Evolutionary conservation across 2,113 vertebrate genomes (phyloP).

Genomic region (Phoenicopterus ruber): DNA sequence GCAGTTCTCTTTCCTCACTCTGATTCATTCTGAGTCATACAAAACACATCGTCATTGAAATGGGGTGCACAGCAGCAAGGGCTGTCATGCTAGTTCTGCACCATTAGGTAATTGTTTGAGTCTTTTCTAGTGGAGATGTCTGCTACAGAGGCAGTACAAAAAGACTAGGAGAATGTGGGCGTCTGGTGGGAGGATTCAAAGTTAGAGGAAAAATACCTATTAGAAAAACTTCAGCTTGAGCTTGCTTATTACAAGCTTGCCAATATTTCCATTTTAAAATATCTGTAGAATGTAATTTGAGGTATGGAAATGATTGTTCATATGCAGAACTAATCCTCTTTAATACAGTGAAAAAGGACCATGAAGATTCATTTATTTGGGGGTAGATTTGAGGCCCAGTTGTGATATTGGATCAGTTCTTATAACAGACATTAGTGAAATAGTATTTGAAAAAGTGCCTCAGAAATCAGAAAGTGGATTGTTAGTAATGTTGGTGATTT

Average conservation of each 20-base stretch:
- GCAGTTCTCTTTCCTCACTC: conserved; percentile 43
- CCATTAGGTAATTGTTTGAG: conserved; percentile 74
- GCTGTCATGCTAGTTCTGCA: conserved; percentile 69
- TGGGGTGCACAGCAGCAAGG: conserved; percentile 51
- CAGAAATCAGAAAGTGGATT: neutral
- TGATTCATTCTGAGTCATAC: conserved; percentile 78
- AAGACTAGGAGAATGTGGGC: conserved; percentile 26
- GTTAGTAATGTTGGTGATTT: neutral
- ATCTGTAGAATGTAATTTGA: neutral
- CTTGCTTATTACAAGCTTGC: neutral
- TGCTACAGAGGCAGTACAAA: conserved; percentile 55
- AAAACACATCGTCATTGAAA: conserved; percentile 56
- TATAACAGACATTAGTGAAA: neutral
- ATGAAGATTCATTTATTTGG: neutral
- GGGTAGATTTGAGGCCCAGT: neutral
- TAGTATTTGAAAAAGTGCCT: neutral
- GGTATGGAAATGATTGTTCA: neutral
- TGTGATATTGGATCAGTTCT: neutral
- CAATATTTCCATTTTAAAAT: conserved; percentile 19
- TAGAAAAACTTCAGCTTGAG: neutral
- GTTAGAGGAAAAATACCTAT: conserved; percentile 23
- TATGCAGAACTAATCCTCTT: neutral
- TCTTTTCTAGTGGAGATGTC: conserved; percentile 67
- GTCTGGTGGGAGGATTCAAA: conserved; percentile 52
- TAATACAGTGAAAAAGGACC: neutral